Base-by-base conservation (phyloP, 2,888 invertebrate genomes). In the Eupithecia subfuscata region DNA sequence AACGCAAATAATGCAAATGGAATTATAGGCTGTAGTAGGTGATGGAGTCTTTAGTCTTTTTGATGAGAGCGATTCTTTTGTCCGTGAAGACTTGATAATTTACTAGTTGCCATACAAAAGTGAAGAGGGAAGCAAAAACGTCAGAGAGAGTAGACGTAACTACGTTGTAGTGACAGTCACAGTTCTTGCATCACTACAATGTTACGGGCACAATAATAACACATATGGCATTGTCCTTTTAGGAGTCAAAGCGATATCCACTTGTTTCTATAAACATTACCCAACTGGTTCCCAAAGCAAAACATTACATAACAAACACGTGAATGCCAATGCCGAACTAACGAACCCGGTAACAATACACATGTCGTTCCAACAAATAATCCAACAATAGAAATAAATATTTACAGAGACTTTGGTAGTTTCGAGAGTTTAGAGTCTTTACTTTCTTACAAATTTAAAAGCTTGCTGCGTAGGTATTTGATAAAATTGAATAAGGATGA, bases 261-360 rank as follows among this genome's bases (percentile, higher is more conserved):
- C 69, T 68, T 16, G 69, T 56, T 63, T 68, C 52, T 71, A 63
- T 75, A 74, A 69, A 75, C 69, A 71, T 74, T 70, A 71, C 65
- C 64, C 65, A 77, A 70, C 70, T 70, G 52, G 63, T 76, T 71
- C 74, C 60, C 45, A 75, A 78, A 76, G 71, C 72, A 67, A 78
- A 79, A 79, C 74, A 80, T 82, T 78, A 71, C 75, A 74, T 76
- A 79, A 80, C 75, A 8, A 63, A 56, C 76, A 75, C 71, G 75
- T 79, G 78, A 83, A 82, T 80, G 78, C 78, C 80, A 83, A 82
- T 83, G 81, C 78, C 80, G 69, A 79, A 79, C 75, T 76, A 82
- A 83, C 79, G 75, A 79, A 81, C 79, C 73, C 78, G 40, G 76
- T 75, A 79, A 78, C 79, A 78, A 75, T 70, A 75, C 75, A 76